A percentile compares a stretch with the other conserved stretches of the same genome.
phyloP scores from a whole-genome alignment of 1,140 invertebrate genomes.

The Lepidotrigona ventralis region DNA sequence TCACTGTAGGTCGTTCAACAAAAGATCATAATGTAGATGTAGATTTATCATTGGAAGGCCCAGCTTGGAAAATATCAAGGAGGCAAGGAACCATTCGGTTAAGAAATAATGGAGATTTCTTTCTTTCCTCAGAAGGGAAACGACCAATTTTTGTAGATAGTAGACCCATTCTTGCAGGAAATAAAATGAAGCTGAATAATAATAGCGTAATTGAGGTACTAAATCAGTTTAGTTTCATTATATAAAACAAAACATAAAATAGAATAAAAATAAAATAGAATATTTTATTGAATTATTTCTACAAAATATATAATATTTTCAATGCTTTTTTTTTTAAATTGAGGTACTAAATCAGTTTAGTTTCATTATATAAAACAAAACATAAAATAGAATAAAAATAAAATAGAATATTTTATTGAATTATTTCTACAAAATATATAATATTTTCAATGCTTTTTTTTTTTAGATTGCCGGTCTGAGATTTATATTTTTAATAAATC shows the following conservation, averaged over 20 bases:
- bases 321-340: slow-evolving; percentile 80
- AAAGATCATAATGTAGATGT: slow-evolving; percentile 96
- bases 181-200: slow-evolving; percentile 93
- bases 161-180: slow-evolving; percentile 90
- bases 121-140: slow-evolving; percentile 97
- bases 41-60: slow-evolving; percentile 95
- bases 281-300: slow-evolving; percentile 32
- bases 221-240: slow-evolving; percentile 8
- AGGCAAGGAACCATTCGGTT: slow-evolving; percentile 94
- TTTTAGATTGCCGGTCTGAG: slow-evolving; percentile 91
- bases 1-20: slow-evolving; percentile 94
- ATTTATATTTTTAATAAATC: slow-evolving; percentile 96
- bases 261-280: slow-evolving; percentile 1
- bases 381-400: slow-evolving; percentile 3
- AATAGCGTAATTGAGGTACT: slow-evolving; percentile 96
- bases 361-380: background rate
- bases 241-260: background rate
- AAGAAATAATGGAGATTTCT: slow-evolving; percentile 95
- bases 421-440: slow-evolving; percentile 26
- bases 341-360: slow-evolving; percentile 83
- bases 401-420: background rate
- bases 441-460: slow-evolving; percentile 30
- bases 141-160: slow-evolving; percentile 96
- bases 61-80: slow-evolving; percentile 91
- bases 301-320: slow-evolving; percentile 4